These are phyloP conservation scores for Acromyrmex charruanus DNA, from an alignment of 1,140 invertebrate species.

Conservation along the genomic window DNA sequence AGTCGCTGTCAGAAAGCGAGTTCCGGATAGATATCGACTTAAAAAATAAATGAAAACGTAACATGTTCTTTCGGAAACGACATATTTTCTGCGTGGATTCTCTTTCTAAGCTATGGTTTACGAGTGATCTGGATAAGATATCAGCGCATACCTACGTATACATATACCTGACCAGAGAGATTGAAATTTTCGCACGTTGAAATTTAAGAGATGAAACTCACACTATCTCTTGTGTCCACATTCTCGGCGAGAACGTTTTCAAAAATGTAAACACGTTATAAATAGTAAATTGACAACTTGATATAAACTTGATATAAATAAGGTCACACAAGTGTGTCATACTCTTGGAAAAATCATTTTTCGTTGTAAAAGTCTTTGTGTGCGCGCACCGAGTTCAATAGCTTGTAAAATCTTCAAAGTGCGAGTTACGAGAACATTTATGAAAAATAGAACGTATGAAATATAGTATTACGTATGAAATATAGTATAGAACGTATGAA, in stretches of 20 bases:
- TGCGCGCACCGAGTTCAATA: background rate
- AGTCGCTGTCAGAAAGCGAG: conserved; percentile 9
- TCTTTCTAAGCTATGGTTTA: conserved; percentile 37
- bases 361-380: background rate
- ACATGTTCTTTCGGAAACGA: conserved; percentile 1
- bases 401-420: background rate
- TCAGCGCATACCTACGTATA: conserved; percentile 3
- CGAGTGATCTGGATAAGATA: conserved; percentile 57
- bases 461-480: too few relatives aligned
- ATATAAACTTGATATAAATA: conserved; percentile 30
- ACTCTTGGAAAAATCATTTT: conserved; percentile 25
- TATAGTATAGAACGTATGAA: background rate
- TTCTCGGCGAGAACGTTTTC: conserved; percentile 18
- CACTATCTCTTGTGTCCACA: conserved; percentile 28
- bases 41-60: conserved; percentile 52
- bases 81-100: background rate
- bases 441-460: background rate
- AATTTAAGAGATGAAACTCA: conserved; percentile 22
- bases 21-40: conserved; percentile 58
- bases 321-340: background rate
- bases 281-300: conserved; percentile 33
- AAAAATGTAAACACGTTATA: conserved; percentile 42
- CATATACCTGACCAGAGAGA: background rate
- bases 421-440: background rate
- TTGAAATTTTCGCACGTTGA: conserved; percentile 45